Base-by-base conservation (phyloP, 2,888 invertebrate genomes). In the Caenorhabditis imperialis region DNA sequence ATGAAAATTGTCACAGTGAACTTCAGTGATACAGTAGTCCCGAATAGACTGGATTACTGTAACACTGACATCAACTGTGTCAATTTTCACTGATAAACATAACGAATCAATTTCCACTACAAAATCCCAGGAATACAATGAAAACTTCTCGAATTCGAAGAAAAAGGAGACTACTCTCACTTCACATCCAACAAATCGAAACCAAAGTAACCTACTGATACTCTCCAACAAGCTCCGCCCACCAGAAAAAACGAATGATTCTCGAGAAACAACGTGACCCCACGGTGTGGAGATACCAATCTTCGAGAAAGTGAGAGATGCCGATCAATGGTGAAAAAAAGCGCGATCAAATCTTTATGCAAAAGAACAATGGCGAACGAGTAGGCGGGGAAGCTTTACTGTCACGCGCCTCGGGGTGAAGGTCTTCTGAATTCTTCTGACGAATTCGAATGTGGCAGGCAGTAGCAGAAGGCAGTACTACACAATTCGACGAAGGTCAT, bases 231-330 rank as follows among this genome's bases (percentile, higher is more conserved):
- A 7, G 10, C 30, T 6, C 30, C 30, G 6, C 30, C 30, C 7
- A 6, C 5, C 38, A 10, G 38, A 38, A 48, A 48, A 51, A 30
- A 37, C 38, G 40, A 54, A 27, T 30, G 44, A 47, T n/a, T 48
- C 42, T 61, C 61, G n/a, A 55, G 37, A 55, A 42, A 27, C 12
- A 18, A 5, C 35, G 61, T 61, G 61, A 48, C 60, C 60, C 48
- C 33, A n/a, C 47, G 33, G 30, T 23, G 42, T 42, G 45, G 12
- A 16, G 33, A 51, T n/a, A n/a, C n/a, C n/a, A 61, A 51, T 38
- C 40, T 51, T 33, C 50, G 51, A 61, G 50, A 61, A n/a, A 47
- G 4, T 18, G 27, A n/a, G 23, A 35, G 60, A 60, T 51, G 51
- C 60, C 61, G 61, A 61, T 61, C 61, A 61, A 40, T 33, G 45